Conservation (phyloP, 1,140 invertebrate species). For the Apolygus lucorum region DNA sequence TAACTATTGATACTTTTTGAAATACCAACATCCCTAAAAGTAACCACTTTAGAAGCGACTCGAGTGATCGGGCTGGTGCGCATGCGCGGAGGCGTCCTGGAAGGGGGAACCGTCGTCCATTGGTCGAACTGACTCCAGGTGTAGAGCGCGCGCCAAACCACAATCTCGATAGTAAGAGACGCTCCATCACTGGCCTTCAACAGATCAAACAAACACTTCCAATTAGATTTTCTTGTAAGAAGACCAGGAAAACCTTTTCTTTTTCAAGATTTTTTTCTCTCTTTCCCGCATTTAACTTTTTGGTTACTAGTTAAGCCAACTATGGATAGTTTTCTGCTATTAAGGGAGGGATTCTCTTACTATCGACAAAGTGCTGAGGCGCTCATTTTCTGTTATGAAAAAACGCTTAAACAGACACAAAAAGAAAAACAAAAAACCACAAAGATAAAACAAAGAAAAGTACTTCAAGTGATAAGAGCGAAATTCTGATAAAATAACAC, state of each 20-base stretch:
- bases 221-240: slow-evolving; percentile 11
- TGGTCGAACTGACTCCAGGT: background rate
- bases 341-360: background rate
- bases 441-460: background rate
- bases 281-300: background rate
- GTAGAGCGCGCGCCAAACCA: slow-evolving; percentile 1
- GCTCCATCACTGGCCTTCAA: slow-evolving; percentile 9
- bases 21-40: too few species aligned
- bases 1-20: too few species aligned
- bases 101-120: background rate
- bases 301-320: background rate
- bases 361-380: slow-evolving; percentile 11
- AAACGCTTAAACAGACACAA: background rate
- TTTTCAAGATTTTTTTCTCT: background rate
- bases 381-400: slow-evolving; percentile 7
- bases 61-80: too few species aligned
- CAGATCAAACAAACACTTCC: slow-evolving; percentile 10
- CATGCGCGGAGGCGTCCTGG: too few species aligned
- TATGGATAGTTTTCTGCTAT: background rate
- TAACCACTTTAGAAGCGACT: too few species aligned
- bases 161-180: slow-evolving; percentile 15
- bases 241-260: too few species aligned
- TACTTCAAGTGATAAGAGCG: background rate
- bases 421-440: background rate
- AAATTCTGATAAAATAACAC: background rate